phyloP scores from a whole-genome alignment of 2,797 vertebrate genomes.

The Silurus aristotelis region DNA sequence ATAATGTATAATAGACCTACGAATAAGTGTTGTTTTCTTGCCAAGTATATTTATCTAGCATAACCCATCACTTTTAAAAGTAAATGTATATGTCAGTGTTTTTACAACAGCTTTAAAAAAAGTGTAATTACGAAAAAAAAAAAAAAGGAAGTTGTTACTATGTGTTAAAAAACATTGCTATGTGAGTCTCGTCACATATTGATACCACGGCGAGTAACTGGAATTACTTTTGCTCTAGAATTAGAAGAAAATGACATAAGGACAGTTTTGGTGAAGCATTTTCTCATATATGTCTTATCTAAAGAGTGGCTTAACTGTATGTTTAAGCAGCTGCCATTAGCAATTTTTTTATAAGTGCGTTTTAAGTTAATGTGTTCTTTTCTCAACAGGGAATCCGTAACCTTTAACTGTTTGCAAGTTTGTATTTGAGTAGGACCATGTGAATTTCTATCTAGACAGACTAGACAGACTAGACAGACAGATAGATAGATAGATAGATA shows the following conservation, averaged over 20 bases:
- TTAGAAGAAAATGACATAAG: neutral
- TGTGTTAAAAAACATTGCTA: neutral
- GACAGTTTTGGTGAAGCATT: neutral
- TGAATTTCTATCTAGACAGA: neutral
- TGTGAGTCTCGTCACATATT: neutral
- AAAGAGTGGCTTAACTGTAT: neutral
- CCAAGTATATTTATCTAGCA: neutral
- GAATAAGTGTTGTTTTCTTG: neutral
- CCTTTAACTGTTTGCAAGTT: neutral
- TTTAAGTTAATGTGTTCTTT: neutral
- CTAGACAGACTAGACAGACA: too few species aligned
- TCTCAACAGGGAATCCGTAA: neutral
- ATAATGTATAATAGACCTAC: neutral
- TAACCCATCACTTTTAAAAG: neutral
- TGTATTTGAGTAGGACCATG: neutral
- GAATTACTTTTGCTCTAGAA: neutral
- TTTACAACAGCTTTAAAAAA: neutral
- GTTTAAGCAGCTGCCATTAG: neutral
- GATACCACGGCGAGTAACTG: neutral
- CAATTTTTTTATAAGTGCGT: neutral
- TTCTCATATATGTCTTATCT: neutral
- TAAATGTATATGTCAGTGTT: neutral
- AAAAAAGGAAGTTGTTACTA: neutral
- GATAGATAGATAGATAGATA: too few species aligned
- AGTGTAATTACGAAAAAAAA: too few species aligned